A percentile compares a stretch with the other conserved stretches of the same genome.
These are phyloP conservation scores for Alligator mississippiensis DNA, from an alignment of 2,113 vertebrate species.

Conservation along the genomic window DNA sequence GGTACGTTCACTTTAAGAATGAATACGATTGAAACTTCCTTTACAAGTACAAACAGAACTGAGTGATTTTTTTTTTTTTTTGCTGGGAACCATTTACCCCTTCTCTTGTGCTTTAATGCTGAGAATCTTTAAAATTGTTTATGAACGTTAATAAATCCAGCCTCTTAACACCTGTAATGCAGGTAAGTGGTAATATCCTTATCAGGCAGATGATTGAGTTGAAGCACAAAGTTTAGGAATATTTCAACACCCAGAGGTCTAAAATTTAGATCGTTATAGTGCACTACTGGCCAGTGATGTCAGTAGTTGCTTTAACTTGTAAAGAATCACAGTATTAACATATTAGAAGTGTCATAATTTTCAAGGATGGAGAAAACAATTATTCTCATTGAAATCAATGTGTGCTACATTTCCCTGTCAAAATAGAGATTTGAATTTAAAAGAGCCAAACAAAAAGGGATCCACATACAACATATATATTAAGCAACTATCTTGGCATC, in stretches of 20 bases:
- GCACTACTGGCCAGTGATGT: too few species aligned
- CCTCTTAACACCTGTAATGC: background rate
- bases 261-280: background rate
- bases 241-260: background rate
- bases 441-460: background rate
- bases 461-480: rapidly evolving
- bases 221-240: background rate
- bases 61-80: background rate
- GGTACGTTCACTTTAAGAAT: slow-evolving; percentile 12
- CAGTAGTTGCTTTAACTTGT: too few species aligned
- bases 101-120: slow-evolving; percentile 30
- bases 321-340: background rate
- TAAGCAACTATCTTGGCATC: background rate
- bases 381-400: background rate
- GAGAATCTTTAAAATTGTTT: background rate
- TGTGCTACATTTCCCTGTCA: background rate
- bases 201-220: background rate
- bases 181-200: rapidly evolving
- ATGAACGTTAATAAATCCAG: background rate
- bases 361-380: background rate
- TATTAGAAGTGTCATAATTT: background rate
- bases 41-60: slow-evolving; percentile 5
- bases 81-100: background rate
- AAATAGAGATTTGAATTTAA: background rate
- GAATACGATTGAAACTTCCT: background rate